A percentile compares a stretch with the other conserved stretches of the same genome.
These are phyloP conservation scores for Marcusenius ussheri DNA, from an alignment of 2,113 vertebrate species.

Conservation along the genomic window DNA sequence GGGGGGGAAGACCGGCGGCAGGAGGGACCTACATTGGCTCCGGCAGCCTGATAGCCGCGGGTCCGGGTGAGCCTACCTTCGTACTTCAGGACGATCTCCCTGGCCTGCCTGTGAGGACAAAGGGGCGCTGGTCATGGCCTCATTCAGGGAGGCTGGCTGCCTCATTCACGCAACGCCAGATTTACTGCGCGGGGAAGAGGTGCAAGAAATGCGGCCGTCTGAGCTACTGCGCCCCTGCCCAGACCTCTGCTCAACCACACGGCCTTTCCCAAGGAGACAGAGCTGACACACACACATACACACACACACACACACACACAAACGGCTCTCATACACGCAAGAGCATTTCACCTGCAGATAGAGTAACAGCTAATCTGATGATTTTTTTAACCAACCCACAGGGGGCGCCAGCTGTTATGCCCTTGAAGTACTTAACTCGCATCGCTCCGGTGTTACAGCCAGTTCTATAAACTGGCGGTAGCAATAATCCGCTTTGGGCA, in stretches of 20 bases:
- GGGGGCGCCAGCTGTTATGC: not conserved
- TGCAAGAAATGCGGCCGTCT: not conserved
- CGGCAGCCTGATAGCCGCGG: slow-evolving; percentile 90
- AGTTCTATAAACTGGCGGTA: not conserved
- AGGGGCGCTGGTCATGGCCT: slow-evolving; percentile 1
- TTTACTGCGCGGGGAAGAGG: not conserved
- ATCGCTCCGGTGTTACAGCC: not conserved
- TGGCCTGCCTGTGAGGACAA: slow-evolving; percentile 71
- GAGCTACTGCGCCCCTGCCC: not conserved
- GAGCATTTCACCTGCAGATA: not conserved
- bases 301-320: not conserved
- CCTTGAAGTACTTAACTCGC: not conserved
- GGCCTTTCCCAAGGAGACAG: not conserved
- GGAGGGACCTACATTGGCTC: slow-evolving; percentile 73
- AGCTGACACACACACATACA: not conserved
- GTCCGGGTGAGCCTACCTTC: slow-evolving; percentile 91
- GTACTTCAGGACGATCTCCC: slow-evolving; percentile 85
- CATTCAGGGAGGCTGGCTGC: not conserved
- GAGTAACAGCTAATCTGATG: not conserved
- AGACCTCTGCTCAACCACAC: not conserved
- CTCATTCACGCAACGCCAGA: not conserved
- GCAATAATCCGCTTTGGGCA: not conserved
- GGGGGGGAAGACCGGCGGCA: not conserved
- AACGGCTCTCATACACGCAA: not conserved
- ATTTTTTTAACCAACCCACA: not conserved